Conservation (phyloP, 2,797 vertebrate genomes). For the Rhynchonycteris naso region DNA sequence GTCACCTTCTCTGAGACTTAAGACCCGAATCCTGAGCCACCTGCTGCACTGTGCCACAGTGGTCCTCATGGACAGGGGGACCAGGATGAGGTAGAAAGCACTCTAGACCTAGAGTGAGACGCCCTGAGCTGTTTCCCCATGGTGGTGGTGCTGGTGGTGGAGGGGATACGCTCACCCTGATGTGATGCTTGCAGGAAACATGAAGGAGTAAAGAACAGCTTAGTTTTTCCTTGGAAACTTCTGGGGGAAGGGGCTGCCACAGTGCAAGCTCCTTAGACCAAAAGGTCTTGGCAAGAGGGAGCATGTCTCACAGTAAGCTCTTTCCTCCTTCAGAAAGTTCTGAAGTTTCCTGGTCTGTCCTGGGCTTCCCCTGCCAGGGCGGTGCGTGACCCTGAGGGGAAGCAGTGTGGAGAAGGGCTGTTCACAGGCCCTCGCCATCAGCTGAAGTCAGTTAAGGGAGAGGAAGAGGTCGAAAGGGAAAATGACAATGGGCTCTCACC, state of each 20-base stretch:
- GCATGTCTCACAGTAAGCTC: not conserved
- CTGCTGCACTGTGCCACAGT: not conserved
- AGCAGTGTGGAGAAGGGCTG: conserved; percentile 1
- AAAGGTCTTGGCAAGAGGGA: conserved; percentile 31
- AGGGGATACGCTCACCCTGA: not conserved
- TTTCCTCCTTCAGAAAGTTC: conserved; percentile 68
- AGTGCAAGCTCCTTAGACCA: not conserved
- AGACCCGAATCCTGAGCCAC: not conserved
- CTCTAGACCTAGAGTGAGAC: not conserved
- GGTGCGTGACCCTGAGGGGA: conserved; percentile 11
- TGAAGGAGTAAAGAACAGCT: not conserved
- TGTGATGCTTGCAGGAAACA: fast-evolving
- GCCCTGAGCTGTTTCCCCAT: not conserved
- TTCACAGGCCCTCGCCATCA: too few relatives aligned
- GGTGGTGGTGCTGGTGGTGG: fast-evolving
- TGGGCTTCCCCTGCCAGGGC: conserved; percentile 72
- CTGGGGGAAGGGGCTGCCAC: not conserved
- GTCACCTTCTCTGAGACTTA: not conserved
- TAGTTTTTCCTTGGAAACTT: not conserved
- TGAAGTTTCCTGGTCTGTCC: conserved; percentile 66
- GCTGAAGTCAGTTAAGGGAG: not conserved
- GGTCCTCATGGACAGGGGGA: not conserved
- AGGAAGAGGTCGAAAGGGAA: not conserved
- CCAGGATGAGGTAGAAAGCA: fast-evolving
- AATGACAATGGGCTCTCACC: conserved; percentile 32